Conservation (phyloP, 2,888 invertebrate genomes). For the Tribolium freemani region DNA sequence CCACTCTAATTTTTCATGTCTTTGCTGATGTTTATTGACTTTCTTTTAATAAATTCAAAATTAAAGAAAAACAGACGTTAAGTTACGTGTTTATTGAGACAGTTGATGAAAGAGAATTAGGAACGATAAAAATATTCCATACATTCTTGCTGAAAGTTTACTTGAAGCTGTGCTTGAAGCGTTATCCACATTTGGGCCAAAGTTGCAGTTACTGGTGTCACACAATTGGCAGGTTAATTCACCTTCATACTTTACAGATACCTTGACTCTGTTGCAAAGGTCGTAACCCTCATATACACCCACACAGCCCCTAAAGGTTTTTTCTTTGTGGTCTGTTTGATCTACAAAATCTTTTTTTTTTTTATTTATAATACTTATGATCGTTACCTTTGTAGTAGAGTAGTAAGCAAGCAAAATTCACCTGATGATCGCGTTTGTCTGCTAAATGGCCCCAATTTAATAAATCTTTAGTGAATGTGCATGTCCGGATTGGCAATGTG, state of each 20-base stretch:
- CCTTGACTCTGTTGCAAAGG: not conserved
- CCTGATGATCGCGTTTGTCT: not conserved
- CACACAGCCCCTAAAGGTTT: constrained; percentile 17
- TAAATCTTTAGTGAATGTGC: constrained; percentile 5
- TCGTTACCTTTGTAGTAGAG: constrained; percentile 10
- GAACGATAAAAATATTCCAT: not conserved
- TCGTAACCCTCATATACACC: not conserved
- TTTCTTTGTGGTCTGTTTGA: not conserved
- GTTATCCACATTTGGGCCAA: not conserved
- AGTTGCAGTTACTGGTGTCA: constrained; percentile 8
- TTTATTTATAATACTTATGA: not conserved
- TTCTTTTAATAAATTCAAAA: too few species aligned
- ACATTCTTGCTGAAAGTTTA: not conserved
- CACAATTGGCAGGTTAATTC: not conserved
- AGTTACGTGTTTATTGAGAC: too few species aligned
- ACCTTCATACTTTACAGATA: not conserved
- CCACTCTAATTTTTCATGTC: too few species aligned
- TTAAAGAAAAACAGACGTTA: too few species aligned
- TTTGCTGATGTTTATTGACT: too few species aligned
- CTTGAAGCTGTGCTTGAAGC: not conserved
- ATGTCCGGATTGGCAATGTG: not conserved
- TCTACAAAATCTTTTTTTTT: not conserved
- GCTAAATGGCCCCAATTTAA: constrained; percentile 11
- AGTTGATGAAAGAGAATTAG: not conserved
- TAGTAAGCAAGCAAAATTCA: constrained; percentile 13